Percentiles rank a stretch among this genome's conserved stretches.
phyloP scores from a whole-genome alignment of 2,797 vertebrate genomes.

The Luscinia luscinia region DNA sequence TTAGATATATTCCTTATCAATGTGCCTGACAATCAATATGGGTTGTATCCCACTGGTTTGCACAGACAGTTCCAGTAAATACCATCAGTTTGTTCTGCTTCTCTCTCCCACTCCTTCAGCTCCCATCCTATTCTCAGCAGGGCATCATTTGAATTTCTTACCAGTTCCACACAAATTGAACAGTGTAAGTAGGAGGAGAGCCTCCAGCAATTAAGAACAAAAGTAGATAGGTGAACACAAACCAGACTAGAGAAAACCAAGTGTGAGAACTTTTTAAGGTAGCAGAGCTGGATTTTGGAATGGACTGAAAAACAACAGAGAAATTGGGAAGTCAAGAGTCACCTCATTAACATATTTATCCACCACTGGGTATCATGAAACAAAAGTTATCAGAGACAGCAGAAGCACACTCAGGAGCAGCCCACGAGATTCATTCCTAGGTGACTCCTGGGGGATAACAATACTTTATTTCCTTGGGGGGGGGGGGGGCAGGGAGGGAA shows the following conservation, averaged over 20 bases:
- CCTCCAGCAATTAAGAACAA: constrained; percentile 16
- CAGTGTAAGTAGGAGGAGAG: background rate
- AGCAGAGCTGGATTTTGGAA: background rate
- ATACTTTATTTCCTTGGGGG: background rate
- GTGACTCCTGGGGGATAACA: background rate
- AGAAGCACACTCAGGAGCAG: background rate
- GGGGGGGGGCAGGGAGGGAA: background rate
- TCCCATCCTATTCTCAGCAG: background rate
- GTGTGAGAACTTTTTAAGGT: background rate
- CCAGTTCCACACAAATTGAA: background rate
- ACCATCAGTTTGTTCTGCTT: background rate
- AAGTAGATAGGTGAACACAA: background rate
- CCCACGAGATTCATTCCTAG: background rate
- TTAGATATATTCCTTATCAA: background rate
- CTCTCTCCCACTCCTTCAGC: background rate
- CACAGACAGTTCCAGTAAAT: background rate
- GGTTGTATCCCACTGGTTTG: background rate
- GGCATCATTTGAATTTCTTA: background rate
- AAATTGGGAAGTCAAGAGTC: background rate
- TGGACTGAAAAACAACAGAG: background rate
- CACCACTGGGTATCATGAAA: background rate
- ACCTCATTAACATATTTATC: background rate
- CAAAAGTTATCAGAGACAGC: background rate
- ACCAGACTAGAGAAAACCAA: constrained; percentile 2
- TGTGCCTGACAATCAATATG: background rate